Evolutionary conservation across 92 coral and sea anemone genomes (phyloP), one percentile per base, ranked within the genome.

Genomic region (Porites lobata): DNA sequence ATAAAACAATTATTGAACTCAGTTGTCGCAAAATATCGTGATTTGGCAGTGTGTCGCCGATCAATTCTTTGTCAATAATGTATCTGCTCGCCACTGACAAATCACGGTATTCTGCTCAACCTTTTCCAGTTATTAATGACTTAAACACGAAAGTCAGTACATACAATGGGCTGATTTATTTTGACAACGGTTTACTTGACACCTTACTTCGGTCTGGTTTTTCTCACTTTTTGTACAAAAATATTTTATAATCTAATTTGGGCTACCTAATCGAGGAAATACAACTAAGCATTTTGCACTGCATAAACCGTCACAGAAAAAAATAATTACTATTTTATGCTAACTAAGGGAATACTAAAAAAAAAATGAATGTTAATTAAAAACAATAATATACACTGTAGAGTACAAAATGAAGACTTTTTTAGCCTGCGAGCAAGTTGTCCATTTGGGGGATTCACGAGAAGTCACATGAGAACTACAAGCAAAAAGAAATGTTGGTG

Each of bases 191-290:
- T 15, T 13, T 20, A n/a, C 68, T 76, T 3, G 65, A 57, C 68
- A 76, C 8, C 67, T 24, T 13, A 32, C 80, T 38, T 54, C 3
- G 22, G 50, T 22, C 18, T 12, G 32, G 12, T 22, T 76, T 62
- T 56, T 38, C 47, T 38, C 47, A 14, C 14, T 26, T 74, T 76
- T 57, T 76, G 64, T 76, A 76, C 80, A 75, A 75, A 75, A 75
- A 75, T 75, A 76, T 67, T 47, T 22, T 24, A 22, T 67, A 67
- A 67, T 67, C 72, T 14, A 56, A 10, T 38, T 38, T 65, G 22
- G 26, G 10, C 72, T 67, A 67, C 72, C 15, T 67, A 67, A 22
- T 62, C 66, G n/a, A 62, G 66, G 19, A 67, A 8, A 67, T 67
- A 7, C 12, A 24, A 24, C 50, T 26, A 14, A 4, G 47, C 47